Conservation (phyloP, 2,888 invertebrate species). For the Actias luna region DNA sequence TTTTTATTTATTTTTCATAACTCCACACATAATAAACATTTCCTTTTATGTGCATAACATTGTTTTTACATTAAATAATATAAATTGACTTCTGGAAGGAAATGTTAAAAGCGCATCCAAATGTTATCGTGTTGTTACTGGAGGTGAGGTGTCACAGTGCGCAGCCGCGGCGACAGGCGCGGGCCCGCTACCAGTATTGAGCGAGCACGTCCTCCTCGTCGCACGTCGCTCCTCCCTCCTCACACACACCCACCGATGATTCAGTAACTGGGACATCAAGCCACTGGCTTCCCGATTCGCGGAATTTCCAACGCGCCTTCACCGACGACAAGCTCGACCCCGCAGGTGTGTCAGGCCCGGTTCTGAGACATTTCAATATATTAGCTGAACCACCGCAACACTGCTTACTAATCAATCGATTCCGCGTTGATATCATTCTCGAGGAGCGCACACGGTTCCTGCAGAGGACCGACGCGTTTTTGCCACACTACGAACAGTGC, state of each 20-base stretch:
- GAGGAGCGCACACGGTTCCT: neutral
- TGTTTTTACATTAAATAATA: neutral
- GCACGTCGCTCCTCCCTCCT: neutral
- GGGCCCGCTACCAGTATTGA: neutral
- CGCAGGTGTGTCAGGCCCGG: neutral
- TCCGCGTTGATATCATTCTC: neutral
- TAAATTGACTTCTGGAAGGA: neutral
- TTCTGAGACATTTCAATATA: neutral
- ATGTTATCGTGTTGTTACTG: neutral
- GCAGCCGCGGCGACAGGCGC: conserved; percentile 12
- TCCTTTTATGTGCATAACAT: neutral
- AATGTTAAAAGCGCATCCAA: conserved; percentile 16
- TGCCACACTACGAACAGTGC: neutral
- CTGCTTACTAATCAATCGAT: neutral
- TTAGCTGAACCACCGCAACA: neutral
- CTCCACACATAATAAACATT: no score
- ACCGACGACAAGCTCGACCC: neutral
- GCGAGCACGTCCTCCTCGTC: no score
- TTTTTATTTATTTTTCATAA: no score
- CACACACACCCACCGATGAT: neutral
- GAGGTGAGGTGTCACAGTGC: neutral
- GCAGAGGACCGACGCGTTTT: neutral
- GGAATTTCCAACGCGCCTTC: neutral
- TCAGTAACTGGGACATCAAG: neutral
- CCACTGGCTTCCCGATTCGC: neutral